Percentiles rank a stretch among this genome's conserved stretches.
These are phyloP conservation scores for Okamejei kenojei DNA, from an alignment of 2,797 vertebrate genomes.

Conservation along the genomic window DNA sequence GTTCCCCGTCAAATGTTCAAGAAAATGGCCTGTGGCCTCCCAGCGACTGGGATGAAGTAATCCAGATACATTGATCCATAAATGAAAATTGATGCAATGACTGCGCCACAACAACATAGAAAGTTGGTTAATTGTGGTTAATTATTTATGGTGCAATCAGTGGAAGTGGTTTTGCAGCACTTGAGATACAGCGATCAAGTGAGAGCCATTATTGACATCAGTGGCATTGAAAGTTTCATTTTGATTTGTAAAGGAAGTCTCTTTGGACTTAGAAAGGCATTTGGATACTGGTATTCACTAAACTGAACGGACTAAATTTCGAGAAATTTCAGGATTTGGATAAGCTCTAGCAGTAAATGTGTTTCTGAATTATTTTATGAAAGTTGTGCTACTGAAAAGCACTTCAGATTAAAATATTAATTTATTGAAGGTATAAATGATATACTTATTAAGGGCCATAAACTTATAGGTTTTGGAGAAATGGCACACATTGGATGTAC, in stretches of 20 bases:
- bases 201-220: not conserved
- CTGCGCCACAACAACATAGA: not conserved
- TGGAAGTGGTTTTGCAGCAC: not conserved
- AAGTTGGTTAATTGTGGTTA: not conserved
- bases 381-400: not conserved
- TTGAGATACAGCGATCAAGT: not conserved
- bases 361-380: not conserved
- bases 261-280: not conserved
- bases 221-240: not conserved
- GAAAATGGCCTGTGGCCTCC: conserved; percentile 81
- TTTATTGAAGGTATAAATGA: not conserved
- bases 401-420: conserved; percentile 12
- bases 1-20: conserved; percentile 76
- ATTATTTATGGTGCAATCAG: not conserved
- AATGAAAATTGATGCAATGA: not conserved
- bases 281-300: not conserved
- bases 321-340: not conserved
- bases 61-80: conserved; percentile 71
- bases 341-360: not conserved
- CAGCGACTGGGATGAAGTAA: conserved; percentile 76
- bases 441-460: not conserved
- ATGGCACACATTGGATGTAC: not conserved
- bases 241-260: not conserved
- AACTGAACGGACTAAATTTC: not conserved
- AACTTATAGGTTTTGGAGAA: not conserved